Conservation (phyloP, 2,888 invertebrate species). For the Ctenicera cuprea region DNA sequence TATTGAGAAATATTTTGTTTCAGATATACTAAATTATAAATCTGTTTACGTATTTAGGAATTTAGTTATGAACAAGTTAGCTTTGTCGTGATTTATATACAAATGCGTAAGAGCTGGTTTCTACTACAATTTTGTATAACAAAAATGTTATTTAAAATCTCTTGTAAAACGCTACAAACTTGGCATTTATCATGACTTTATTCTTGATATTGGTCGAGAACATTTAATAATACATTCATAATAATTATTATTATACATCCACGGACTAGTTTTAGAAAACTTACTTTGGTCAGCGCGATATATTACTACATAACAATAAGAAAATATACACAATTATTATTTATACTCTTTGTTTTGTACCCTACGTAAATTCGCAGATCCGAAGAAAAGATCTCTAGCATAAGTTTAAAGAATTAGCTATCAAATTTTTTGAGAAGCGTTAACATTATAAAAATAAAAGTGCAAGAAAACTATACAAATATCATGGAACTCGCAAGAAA, state of each 20-base stretch:
- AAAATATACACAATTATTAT: slow-evolving; percentile 49
- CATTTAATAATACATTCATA: slow-evolving; percentile 36
- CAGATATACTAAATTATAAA: no score
- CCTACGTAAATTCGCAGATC: slow-evolving; percentile 42
- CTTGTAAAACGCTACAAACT: slow-evolving; percentile 35
- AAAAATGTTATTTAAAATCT: background rate
- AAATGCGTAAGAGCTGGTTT: background rate
- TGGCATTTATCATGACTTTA: slow-evolving; percentile 32
- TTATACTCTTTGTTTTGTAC: slow-evolving; percentile 44
- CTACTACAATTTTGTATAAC: background rate
- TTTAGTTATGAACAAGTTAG: no score
- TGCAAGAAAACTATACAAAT: no score
- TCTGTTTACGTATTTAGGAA: no score
- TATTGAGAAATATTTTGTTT: no score
- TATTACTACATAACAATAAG: slow-evolving; percentile 48
- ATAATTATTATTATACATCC: slow-evolving; percentile 32
- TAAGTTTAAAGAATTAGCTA: background rate
- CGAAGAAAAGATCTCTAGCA: slow-evolving; percentile 25
- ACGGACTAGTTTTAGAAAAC: slow-evolving; percentile 49
- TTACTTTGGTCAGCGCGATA: slow-evolving; percentile 51
- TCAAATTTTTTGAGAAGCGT: background rate
- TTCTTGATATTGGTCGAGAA: slow-evolving; percentile 48
- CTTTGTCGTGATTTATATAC: background rate
- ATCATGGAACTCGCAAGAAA: no score
- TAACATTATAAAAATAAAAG: background rate